Conservation (phyloP, 1,140 invertebrate species). For the Bombus soroeensis region DNA sequence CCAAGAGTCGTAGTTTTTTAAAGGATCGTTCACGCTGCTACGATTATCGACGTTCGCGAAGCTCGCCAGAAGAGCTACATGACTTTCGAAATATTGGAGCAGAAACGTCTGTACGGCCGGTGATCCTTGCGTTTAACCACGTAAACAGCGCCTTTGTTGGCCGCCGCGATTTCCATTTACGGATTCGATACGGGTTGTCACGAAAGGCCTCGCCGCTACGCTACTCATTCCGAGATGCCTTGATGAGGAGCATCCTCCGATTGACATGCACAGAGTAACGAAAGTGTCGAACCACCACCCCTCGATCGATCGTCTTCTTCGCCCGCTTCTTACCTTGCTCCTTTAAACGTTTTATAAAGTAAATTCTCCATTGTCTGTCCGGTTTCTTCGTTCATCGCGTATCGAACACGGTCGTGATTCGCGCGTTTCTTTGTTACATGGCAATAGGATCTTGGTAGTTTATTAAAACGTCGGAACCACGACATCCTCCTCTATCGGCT, state of each 20-base stretch:
- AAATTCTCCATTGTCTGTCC: background rate
- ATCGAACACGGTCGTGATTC: constrained; percentile 8
- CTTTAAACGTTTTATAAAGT: constrained; percentile 12
- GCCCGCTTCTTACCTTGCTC: constrained; percentile 1
- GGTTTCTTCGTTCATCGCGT: background rate
- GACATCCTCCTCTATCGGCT: background rate
- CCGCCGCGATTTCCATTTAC: constrained; percentile 80
- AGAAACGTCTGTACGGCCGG: constrained; percentile 21
- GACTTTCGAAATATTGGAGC: constrained; percentile 54
- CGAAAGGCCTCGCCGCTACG: constrained; percentile 59
- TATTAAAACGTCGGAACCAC: constrained; percentile 10
- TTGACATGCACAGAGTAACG: constrained; percentile 53
- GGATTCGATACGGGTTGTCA: constrained; percentile 76
- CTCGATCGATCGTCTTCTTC: constrained; percentile 46
- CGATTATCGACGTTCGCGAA: constrained; percentile 18
- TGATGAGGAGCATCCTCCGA: constrained; percentile 40
- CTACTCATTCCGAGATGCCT: constrained; percentile 27
- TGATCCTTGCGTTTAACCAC: constrained; percentile 76
- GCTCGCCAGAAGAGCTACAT: constrained; percentile 26
- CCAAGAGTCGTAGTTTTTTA: background rate
- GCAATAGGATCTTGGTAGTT: background rate
- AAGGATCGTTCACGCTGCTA: constrained; percentile 28
- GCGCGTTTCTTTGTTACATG: constrained; percentile 19
- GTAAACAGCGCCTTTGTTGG: constrained; percentile 80
- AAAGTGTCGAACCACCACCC: constrained; percentile 41